A percentile compares a stretch with the other conserved stretches of the same genome.
phyloP scores from a whole-genome alignment of 2,888 invertebrate genomes.

The Stegophylla sp. region DNA sequence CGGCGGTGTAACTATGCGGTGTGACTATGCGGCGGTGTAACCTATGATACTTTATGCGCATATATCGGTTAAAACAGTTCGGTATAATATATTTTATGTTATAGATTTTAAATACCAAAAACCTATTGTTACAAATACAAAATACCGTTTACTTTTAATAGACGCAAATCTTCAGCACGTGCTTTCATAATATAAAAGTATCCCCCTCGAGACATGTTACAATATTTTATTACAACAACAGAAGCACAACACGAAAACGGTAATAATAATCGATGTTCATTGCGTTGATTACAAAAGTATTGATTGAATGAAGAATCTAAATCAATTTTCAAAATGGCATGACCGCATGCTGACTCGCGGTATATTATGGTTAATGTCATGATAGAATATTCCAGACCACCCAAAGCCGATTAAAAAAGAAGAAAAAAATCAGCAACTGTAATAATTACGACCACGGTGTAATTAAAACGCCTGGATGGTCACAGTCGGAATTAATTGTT shows the following conservation, averaged over 20 bases:
- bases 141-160: conserved; percentile 41
- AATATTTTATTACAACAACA: conserved; percentile 22
- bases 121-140: conserved; percentile 20
- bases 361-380: conserved; percentile 7
- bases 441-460: conserved; percentile 24
- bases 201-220: not conserved
- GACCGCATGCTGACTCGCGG: conserved; percentile 40
- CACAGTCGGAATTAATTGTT: conserved; percentile 52
- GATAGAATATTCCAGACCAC: conserved; percentile 34
- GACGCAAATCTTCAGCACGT: conserved; percentile 31
- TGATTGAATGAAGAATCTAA: conserved; percentile 32
- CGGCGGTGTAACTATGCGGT: not conserved
- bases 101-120: not conserved
- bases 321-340: conserved; percentile 12
- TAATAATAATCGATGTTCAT: not conserved
- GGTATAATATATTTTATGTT: not conserved
- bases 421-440: conserved; percentile 11
- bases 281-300: conserved; percentile 26
- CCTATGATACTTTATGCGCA: conserved; percentile 17
- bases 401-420: conserved; percentile 39
- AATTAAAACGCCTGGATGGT: conserved; percentile 47
- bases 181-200: conserved; percentile 16
- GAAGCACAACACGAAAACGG: conserved; percentile 18
- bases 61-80: conserved; percentile 12
- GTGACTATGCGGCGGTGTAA: too few species aligned